Conservation (phyloP, 2,797 vertebrate genomes). For the Enteromius radiatus region DNA sequence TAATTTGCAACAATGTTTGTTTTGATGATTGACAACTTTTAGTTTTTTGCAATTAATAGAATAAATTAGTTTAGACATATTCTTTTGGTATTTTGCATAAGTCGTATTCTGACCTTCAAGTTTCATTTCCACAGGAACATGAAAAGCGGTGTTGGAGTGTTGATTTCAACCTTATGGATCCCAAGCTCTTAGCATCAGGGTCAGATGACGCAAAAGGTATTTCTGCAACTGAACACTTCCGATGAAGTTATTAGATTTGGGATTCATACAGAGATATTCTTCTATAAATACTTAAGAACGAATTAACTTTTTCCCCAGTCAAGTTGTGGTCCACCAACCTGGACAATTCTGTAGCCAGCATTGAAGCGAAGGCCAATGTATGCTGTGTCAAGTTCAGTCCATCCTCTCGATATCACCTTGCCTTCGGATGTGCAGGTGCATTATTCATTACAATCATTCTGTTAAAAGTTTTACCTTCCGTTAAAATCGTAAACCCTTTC, state of each 20-base stretch:
- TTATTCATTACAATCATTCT: background rate
- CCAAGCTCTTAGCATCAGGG: conserved; percentile 96
- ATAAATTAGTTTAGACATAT: background rate
- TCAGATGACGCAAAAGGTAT: conserved; percentile 99
- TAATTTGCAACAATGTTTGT: background rate
- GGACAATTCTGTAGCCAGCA: conserved; percentile 98
- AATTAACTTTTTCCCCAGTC: conserved; percentile 73
- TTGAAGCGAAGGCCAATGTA: conserved; percentile 98
- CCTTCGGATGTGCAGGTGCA: conserved; percentile 97
- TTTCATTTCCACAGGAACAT: conserved; percentile 84
- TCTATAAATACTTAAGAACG: conserved; percentile 2
- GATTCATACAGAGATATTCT: background rate
- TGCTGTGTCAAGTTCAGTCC: conserved; percentile 99
- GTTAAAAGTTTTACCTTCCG: background rate
- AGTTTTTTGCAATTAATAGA: background rate
- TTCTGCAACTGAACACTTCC: background rate
- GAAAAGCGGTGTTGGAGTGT: conserved; percentile 99
- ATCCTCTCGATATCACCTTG: conserved; percentile 95
- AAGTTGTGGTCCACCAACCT: conserved; percentile 99
- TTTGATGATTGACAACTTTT: background rate
- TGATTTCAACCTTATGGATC: conserved; percentile 99
- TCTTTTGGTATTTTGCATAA: background rate
- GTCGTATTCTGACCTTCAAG: background rate
- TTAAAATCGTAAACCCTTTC: background rate
- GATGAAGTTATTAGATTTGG: background rate